phyloP scores from a whole-genome alignment of 2,113 vertebrate genomes.

The Sus scrofa region T2T-Sscrofa CM000820.6:132700001-132700500 shows the following conservation, averaged over 20 bases:
- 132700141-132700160: accelerated
- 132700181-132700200: neutral
- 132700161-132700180: neutral
- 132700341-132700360: neutral
- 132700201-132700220: neutral
- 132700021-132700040: neutral
- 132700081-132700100: neutral
- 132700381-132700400: neutral
- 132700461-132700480: neutral
- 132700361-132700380: neutral
- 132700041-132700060: neutral
- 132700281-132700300: neutral
- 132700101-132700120: neutral
- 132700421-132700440: neutral
- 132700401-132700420: neutral
- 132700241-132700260: neutral
- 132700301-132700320: neutral
- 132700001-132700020: neutral
- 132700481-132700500: neutral
- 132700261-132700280: neutral
- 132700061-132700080: neutral
- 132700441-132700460: neutral
- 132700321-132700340: conserved; percentile 8
- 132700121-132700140: neutral
- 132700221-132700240: no score